phyloP scores from a whole-genome alignment of 2,113 vertebrate genomes.

The Prietella phreatophila region DNA sequence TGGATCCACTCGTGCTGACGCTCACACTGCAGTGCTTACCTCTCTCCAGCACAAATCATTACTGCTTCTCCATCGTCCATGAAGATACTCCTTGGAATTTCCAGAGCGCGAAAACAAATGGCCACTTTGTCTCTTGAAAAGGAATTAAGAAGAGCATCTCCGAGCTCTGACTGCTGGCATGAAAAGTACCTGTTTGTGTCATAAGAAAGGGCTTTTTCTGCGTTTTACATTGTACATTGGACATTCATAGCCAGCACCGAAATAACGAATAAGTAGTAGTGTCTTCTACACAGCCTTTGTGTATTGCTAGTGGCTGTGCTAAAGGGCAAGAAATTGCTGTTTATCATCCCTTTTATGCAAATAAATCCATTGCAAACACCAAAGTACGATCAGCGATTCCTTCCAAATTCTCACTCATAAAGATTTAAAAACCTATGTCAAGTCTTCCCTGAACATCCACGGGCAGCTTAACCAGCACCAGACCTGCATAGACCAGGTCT shows the following conservation, averaged over 20 bases:
- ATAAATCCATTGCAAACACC: not conserved
- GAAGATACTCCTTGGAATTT: constrained; percentile 11
- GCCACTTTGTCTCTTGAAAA: constrained; percentile 7
- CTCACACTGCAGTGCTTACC: not conserved
- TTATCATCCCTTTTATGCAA: not conserved
- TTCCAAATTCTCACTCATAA: not conserved
- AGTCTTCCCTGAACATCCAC: not conserved
- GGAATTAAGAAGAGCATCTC: constrained; percentile 14
- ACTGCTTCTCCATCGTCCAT: not conserved
- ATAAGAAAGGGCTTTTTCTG: not conserved
- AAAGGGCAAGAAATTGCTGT: no score
- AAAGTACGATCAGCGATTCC: not conserved
- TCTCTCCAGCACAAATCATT: not conserved
- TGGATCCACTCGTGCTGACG: not conserved
- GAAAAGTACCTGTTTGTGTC: constrained; percentile 22
- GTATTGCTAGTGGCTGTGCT: not conserved
- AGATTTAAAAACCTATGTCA: not conserved
- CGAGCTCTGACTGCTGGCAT: constrained; percentile 19
- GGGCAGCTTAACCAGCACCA: not conserved
- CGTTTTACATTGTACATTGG: not conserved
- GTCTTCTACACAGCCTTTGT: not conserved
- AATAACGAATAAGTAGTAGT: not conserved
- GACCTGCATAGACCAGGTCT: not conserved
- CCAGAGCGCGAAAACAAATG: not conserved
- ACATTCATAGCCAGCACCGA: not conserved